Conservation (phyloP, 2,888 invertebrate genomes). For the Eutolmus rufibarbis region DNA sequence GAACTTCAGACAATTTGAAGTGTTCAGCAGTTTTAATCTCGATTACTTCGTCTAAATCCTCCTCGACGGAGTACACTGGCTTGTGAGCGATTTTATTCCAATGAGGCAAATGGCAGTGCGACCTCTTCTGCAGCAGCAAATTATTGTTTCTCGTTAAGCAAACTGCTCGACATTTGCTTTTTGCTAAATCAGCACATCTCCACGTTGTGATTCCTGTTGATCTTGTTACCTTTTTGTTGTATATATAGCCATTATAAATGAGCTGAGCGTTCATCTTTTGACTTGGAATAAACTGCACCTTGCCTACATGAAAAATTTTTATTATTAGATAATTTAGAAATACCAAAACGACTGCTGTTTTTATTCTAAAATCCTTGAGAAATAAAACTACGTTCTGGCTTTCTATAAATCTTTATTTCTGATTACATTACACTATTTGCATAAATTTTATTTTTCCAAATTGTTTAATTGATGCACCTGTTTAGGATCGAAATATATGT, state of each 20-base stretch:
- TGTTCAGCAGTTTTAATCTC: slow-evolving; percentile 40
- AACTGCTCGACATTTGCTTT: slow-evolving; percentile 49
- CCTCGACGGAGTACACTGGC: slow-evolving; percentile 44
- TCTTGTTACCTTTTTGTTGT: slow-evolving; percentile 50
- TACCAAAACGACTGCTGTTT: neutral
- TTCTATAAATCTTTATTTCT: neutral
- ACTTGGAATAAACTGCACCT: slow-evolving; percentile 51
- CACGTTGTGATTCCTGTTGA: slow-evolving; percentile 49
- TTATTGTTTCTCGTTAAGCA: slow-evolving; percentile 48
- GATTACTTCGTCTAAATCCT: slow-evolving; percentile 47
- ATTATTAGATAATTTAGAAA: neutral
- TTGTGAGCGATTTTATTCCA: slow-evolving; percentile 46
- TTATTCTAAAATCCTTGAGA: neutral
- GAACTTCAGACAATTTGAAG: neutral
- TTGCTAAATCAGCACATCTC: slow-evolving; percentile 49
- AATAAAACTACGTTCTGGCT: neutral
- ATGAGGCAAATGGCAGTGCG: slow-evolving; percentile 46
- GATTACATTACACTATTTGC: neutral
- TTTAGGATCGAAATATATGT: neutral
- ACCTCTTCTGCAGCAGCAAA: slow-evolving; percentile 40
- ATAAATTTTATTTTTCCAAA: neutral
- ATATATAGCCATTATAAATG: slow-evolving; percentile 51
- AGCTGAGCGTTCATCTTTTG: slow-evolving; percentile 53
- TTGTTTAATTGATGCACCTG: neutral
- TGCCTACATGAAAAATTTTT: slow-evolving; percentile 1